phyloP scores from a whole-genome alignment of 2,888 invertebrate genomes.

The Parasteatoda lunata region DNA sequence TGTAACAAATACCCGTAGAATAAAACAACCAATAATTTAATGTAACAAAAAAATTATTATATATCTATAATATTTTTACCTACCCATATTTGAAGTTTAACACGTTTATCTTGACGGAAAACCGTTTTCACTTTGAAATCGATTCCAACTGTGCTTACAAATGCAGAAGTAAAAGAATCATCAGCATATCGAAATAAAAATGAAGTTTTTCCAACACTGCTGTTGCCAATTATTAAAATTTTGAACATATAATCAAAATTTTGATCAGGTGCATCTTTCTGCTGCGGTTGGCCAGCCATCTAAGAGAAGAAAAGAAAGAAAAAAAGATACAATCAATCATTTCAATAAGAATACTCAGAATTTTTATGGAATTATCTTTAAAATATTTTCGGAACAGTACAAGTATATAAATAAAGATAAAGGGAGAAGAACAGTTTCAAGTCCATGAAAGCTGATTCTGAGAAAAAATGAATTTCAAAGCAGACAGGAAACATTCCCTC shows the following conservation, averaged over 20 bases:
- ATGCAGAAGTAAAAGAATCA: slow-evolving; percentile 99
- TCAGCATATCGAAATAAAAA: slow-evolving; percentile 99
- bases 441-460: no score
- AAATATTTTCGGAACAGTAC: no score
- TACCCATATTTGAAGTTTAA: slow-evolving; percentile 99
- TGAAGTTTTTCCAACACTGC: slow-evolving; percentile 98
- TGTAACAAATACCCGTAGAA: no score
- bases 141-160: slow-evolving; percentile 99
- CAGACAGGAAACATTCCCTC: no score
- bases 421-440: no score
- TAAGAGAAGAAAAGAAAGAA: slow-evolving; percentile 50
- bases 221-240: slow-evolving; percentile 95
- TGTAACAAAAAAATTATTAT: background rate
- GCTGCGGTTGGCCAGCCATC: slow-evolving; percentile 89
- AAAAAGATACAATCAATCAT: no score
- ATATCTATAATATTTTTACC: slow-evolving; percentile 74
- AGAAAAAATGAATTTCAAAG: no score
- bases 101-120: slow-evolving; percentile 98
- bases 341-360: no score
- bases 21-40: background rate
- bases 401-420: no score
- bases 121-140: slow-evolving; percentile 99
- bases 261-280: slow-evolving; percentile 96
- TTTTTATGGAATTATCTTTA: no score
- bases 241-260: slow-evolving; percentile 99